A percentile compares a stretch with the other conserved stretches of the same genome.
These are phyloP conservation scores for Celastrina argiolus DNA, from an alignment of 2,888 invertebrate species.

Conservation along the genomic window DNA sequence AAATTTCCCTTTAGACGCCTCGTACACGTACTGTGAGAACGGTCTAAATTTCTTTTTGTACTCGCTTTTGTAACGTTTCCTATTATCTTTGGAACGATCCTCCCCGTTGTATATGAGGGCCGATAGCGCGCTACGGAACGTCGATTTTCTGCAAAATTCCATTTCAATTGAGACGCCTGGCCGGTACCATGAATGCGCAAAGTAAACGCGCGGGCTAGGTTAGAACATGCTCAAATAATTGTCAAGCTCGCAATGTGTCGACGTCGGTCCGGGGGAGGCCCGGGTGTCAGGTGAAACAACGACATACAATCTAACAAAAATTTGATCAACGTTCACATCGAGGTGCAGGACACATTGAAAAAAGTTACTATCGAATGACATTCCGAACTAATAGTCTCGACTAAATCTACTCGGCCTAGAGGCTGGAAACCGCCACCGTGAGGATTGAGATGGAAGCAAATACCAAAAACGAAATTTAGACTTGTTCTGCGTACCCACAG, in stretches of 20 bases:
- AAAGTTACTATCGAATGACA: constrained; percentile 68
- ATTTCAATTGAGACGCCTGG: constrained; percentile 72
- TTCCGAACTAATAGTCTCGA: constrained; percentile 67
- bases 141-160: constrained; percentile 78
- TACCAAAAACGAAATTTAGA: constrained; percentile 79
- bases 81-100: constrained; percentile 80
- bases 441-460: constrained; percentile 68
- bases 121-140: constrained; percentile 78
- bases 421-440: constrained; percentile 62
- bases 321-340: constrained; percentile 67
- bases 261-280: constrained; percentile 51
- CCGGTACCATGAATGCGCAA: constrained; percentile 69
- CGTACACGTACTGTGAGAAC: constrained; percentile 87
- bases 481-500: constrained; percentile 71
- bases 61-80: constrained; percentile 85
- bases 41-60: constrained; percentile 90
- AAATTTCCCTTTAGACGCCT: constrained; percentile 83
- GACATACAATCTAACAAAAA: constrained; percentile 74
- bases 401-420: constrained; percentile 72
- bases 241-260: constrained; percentile 73
- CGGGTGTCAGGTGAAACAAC: constrained; percentile 72
- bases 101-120: constrained; percentile 78
- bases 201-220: constrained; percentile 73
- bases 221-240: constrained; percentile 76
- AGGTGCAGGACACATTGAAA: constrained; percentile 63